Evolutionary conservation across 2,888 invertebrate species (phyloP), one percentile per base, ranked within the genome.

Genomic region (Eilema depressum): DNA sequence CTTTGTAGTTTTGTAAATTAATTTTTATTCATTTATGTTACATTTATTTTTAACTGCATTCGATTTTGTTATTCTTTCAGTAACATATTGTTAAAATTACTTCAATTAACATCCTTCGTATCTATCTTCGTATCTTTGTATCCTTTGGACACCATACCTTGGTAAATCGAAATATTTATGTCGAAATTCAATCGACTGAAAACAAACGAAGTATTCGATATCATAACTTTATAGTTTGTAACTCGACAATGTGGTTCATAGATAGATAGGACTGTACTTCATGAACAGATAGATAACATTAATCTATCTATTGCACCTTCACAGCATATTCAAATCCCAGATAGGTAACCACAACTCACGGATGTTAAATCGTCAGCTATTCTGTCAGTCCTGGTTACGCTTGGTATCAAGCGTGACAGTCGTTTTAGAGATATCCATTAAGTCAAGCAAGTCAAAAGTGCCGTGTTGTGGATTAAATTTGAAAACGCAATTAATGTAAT

Each of bases 301-400:
- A 57, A 57, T 57, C 56, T 57, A 66, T 57, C 33, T 30, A 33
- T 33, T 33, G 17, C 30, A 56, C 56, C 56, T 28, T 57, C 66
- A 57, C 30, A 57, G 56, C 23, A 25, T 20, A 33, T 66, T 66
- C 57, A 56, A 66, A 28, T 57, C 33, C 33, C 20, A 57, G 62
- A 62, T 61, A 62, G 47, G 61, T 68, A 20, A 68, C 61, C 53
- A 61, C 61, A 68, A 68, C 53, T 68, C 61, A 53, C 62, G 33
- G 30, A 68, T 30, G 20, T 68, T 62, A 8, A 41, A 62, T 47
- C 53, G 67, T 53, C 67, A 62, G 67, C 62, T 62, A 53, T 68
- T 37, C 59, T 28, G 60, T n/a, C n/a, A 37, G 60, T 23, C 17
- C 14, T 41, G 33, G 57, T 26, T 53, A 26, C 37, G 17, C 47